Percentiles rank a stretch among this genome's conserved stretches.
These are phyloP conservation scores for Drosophila neutralis DNA, from an alignment of 2,888 invertebrate genomes.

Conservation along the genomic window DNA sequence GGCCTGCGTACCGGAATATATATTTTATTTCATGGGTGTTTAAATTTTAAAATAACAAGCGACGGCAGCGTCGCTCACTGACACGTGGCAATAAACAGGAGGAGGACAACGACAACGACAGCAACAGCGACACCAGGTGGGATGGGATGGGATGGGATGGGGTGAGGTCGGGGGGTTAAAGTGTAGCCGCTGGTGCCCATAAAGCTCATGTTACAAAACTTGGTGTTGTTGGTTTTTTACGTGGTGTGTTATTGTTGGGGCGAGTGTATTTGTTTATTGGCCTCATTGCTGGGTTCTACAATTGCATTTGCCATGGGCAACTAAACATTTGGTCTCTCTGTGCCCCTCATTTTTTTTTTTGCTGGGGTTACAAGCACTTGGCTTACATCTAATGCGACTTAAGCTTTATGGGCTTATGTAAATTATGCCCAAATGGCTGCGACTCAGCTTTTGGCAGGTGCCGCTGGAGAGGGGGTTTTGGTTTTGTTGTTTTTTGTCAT, in stretches of 20 bases:
- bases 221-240: conserved; percentile 41
- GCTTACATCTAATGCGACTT: conserved; percentile 73
- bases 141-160: neutral
- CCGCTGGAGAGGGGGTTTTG: conserved; percentile 4
- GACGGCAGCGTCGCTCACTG: conserved; percentile 61
- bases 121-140: conserved; percentile 55
- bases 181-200: conserved; percentile 53
- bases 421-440: conserved; percentile 53
- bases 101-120: conserved; percentile 16
- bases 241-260: conserved; percentile 42
- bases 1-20: conserved; percentile 28
- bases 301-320: conserved; percentile 80
- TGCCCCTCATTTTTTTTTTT: neutral
- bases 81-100: conserved; percentile 64
- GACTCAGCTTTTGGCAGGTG: conserved; percentile 23
- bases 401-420: conserved; percentile 74
- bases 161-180: conserved; percentile 29
- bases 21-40: conserved; percentile 81
- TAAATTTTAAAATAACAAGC: conserved; percentile 81
- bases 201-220: conserved; percentile 60
- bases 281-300: conserved; percentile 73
- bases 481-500: conserved; percentile 8
- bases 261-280: conserved; percentile 77
- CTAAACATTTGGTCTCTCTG: conserved; percentile 47
- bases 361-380: conserved; percentile 62